Evolutionary conservation across 1,140 invertebrate genomes (phyloP).

Genomic region (Rhopalosiphum padi): DNA sequence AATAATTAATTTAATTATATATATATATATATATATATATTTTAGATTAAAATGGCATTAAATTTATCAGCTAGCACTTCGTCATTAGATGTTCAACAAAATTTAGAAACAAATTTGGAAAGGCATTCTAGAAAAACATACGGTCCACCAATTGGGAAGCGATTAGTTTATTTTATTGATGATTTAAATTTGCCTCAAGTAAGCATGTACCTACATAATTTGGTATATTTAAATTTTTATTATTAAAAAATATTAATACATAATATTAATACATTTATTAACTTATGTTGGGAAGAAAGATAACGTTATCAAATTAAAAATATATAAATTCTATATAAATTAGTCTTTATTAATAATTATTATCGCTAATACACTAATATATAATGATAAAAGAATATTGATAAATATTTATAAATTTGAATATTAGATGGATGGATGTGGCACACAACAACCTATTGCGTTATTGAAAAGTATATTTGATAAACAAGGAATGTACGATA

Average conservation of each 20-base stretch:
- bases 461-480: slow-evolving; percentile 86
- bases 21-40: neutral
- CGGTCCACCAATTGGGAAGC: slow-evolving; percentile 83
- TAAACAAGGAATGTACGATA: slow-evolving; percentile 83
- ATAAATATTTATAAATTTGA: neutral
- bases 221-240: neutral
- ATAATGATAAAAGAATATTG: neutral
- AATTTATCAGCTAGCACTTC: slow-evolving; percentile 93
- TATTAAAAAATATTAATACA: neutral
- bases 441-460: slow-evolving; percentile 91
- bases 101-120: slow-evolving; percentile 84
- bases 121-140: slow-evolving; percentile 88
- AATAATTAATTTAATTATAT: neutral
- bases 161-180: slow-evolving; percentile 87
- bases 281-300: neutral
- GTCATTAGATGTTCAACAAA: slow-evolving; percentile 86
- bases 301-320: too few relatives aligned
- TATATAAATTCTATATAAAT: neutral
- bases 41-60: slow-evolving; percentile 75
- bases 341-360: neutral
- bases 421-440: slow-evolving; percentile 71
- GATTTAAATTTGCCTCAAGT: slow-evolving; percentile 94
- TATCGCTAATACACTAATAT: neutral
- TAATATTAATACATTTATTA: neutral
- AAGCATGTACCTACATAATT: neutral